Evolutionary conservation across 1,140 invertebrate species (phyloP), one percentile per base, ranked within the genome.

Genomic region (Cydia pomonella): DNA sequence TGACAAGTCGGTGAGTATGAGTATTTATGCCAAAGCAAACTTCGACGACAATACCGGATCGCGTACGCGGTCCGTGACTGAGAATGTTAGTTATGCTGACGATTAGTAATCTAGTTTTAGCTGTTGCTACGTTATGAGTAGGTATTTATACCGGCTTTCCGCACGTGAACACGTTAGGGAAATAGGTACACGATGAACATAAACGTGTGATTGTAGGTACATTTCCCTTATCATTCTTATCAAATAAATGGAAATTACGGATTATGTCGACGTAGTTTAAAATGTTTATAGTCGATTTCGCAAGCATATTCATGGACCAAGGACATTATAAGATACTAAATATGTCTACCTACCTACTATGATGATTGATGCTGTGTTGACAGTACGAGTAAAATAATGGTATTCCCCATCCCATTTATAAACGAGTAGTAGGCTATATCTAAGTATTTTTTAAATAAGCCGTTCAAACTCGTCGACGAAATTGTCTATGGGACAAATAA

Each of bases 1-100:
- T 92, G 89, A 88, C 77, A 91, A 90, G 83, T 84, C 89, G 89
- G 90, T 92, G 83, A 92, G 90, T 92, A 80, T 62, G 47, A 44
- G 50, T 75, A 16, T 72, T 41, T 33, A 72, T 72, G 69, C 44
- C 69, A 72, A 72, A 71, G n/a, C 71, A 66, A 69, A 69, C 64
- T 69, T 38, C 64, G 64, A n/a, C 47, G 41, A 44, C 41, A 44
- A 66, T 66, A 66, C 62, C 62, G 25, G 64, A 41, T 18, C 29
- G 64, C 27, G 63, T 38, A 66, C 63, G 63, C 63, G 13, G 63
- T 13, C 63, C 63, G 63, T 66, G 63, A 63, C 62, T 63, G 13
- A 66, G 27, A 66, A 66, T 66, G 63, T 66, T 66, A 33, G 10
- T 25, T 25, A 25, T 25, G 62, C 18, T 66, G 25, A 29, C 63